phyloP scores from a whole-genome alignment of 1,140 invertebrate genomes.

The Bombus turneri region DNA sequence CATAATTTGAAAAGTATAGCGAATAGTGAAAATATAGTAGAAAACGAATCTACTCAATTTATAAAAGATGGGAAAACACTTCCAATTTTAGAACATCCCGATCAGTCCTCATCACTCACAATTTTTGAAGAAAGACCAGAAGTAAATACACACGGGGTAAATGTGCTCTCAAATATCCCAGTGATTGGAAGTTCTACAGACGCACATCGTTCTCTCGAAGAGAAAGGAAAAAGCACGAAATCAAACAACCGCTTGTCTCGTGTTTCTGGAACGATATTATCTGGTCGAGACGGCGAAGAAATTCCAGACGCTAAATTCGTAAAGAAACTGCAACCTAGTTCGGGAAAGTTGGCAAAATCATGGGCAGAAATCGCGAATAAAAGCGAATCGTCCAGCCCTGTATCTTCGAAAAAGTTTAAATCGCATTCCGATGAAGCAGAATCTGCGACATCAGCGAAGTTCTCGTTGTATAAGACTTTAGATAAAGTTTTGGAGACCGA shows the following conservation, averaged over 20 bases:
- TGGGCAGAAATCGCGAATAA: background rate
- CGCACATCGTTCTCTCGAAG: background rate
- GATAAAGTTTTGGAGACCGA: background rate
- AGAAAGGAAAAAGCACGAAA: background rate
- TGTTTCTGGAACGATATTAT: background rate
- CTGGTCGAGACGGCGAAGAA: background rate
- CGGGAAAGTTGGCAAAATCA: slow-evolving; percentile 15
- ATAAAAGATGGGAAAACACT: background rate
- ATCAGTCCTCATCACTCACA: background rate
- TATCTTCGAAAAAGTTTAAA: background rate
- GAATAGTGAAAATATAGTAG: background rate
- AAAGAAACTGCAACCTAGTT: slow-evolving; percentile 15
- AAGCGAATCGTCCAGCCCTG: background rate
- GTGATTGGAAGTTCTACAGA: background rate
- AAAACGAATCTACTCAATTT: background rate
- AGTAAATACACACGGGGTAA: background rate
- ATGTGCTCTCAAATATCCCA: too few relatives aligned
- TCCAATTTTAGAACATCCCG: background rate
- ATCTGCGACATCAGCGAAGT: too few relatives aligned
- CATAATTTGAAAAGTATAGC: background rate
- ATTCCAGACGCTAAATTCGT: slow-evolving; percentile 4
- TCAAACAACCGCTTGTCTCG: background rate
- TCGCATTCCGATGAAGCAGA: background rate
- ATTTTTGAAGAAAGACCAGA: too few relatives aligned
- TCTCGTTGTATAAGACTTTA: background rate